Conservation (phyloP, 23 tunicate species). For the Styela clava region DNA sequence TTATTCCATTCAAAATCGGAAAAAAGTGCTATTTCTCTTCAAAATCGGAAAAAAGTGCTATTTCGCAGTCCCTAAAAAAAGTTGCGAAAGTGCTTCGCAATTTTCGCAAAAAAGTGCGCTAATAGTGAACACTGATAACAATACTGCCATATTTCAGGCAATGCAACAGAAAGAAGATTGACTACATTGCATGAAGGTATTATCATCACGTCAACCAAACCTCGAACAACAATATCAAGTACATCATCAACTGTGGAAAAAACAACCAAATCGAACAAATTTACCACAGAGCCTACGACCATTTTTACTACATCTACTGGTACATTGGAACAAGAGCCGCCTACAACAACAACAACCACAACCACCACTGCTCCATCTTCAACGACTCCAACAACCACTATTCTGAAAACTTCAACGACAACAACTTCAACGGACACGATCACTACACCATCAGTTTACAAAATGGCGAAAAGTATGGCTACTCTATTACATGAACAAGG, state of each 20-base stretch:
- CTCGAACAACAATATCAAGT: neutral
- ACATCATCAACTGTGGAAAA: neutral
- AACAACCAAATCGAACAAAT: neutral
- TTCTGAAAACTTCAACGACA: neutral
- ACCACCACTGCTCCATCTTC: slow-evolving; percentile 1
- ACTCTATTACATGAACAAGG: slow-evolving; percentile 2
- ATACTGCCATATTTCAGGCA: no score
- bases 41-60: no score
- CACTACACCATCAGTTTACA: slow-evolving; percentile 10
- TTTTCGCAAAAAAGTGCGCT: no score
- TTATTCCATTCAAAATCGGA: no score
- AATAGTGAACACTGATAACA: no score
- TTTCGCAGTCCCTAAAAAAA: no score
- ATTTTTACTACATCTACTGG: neutral
- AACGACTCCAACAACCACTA: neutral
- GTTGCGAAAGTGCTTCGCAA: no score
- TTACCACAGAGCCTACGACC: neutral
- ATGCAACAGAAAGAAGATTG: neutral
- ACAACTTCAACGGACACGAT: neutral
- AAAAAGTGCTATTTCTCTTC: no score
- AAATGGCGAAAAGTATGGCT: slow-evolving; percentile 27
- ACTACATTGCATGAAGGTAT: neutral
- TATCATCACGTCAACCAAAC: neutral
- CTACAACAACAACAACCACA: slow-evolving; percentile 12
- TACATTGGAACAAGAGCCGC: neutral